Conservation (phyloP, 2,888 invertebrate species). For the Helleia helle region DNA sequence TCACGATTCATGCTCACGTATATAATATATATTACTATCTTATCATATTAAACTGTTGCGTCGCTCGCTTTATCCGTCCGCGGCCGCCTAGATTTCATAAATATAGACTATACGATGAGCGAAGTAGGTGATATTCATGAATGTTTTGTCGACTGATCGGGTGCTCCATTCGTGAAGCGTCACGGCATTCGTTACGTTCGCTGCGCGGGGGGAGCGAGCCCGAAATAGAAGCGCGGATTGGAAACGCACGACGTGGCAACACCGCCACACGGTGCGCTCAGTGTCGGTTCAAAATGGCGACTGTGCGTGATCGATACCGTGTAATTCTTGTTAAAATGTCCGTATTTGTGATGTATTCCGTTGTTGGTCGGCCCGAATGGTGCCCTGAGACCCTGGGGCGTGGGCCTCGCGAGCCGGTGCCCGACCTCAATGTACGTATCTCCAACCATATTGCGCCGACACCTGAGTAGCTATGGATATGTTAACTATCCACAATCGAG, state of each 20-base stretch:
- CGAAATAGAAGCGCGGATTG: constrained; percentile 67
- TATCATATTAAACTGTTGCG: constrained; percentile 41
- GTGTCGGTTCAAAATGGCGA: constrained; percentile 73
- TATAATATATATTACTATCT: constrained; percentile 42
- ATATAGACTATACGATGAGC: constrained; percentile 35
- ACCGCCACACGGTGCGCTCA: constrained; percentile 56
- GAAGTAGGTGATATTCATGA: constrained; percentile 31
- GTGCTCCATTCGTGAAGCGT: constrained; percentile 50
- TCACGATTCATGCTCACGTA: constrained; percentile 23
- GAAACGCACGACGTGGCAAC: constrained; percentile 67
- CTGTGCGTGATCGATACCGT: constrained; percentile 73
- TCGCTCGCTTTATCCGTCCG: constrained; percentile 26
- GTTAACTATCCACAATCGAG: constrained; percentile 33
- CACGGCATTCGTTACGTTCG: constrained; percentile 28
- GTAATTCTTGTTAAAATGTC: constrained; percentile 64
- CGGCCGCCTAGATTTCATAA: constrained; percentile 47
- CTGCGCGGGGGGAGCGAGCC: constrained; percentile 44
- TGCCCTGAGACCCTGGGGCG: constrained; percentile 56
- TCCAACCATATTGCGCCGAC: constrained; percentile 67
- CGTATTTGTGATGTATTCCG: constrained; percentile 62
- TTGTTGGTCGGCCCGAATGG: constrained; percentile 64
- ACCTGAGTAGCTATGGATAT: constrained; percentile 55
- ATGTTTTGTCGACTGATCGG: constrained; percentile 60
- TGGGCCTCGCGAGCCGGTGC: constrained; percentile 50
- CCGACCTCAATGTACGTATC: constrained; percentile 69